A percentile compares a stretch with the other conserved stretches of the same genome.
Evolutionary conservation across 2,113 vertebrate species (phyloP).

Genomic region (Spea bombifrons): DNA sequence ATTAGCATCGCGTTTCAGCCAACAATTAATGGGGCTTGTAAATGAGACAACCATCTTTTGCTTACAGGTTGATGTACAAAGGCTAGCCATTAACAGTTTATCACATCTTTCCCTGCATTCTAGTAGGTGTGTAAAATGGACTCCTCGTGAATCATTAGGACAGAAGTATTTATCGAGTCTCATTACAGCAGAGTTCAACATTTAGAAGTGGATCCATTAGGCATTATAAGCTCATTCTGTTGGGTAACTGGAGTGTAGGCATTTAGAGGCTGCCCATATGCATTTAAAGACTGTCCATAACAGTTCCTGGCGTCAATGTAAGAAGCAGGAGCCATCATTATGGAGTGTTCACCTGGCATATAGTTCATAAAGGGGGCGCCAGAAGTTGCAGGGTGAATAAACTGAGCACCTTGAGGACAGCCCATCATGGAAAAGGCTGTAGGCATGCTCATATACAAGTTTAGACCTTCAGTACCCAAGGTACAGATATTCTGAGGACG

Average conservation of each 20-base stretch:
- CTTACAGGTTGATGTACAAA: no score
- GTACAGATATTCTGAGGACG: slow-evolving; percentile 39
- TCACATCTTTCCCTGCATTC: no score
- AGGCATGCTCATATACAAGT: slow-evolving; percentile 51
- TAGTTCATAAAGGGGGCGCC: slow-evolving; percentile 46
- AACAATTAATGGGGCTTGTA: no score
- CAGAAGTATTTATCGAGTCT: not conserved
- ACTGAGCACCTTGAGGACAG: slow-evolving; percentile 39
- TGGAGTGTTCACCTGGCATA: slow-evolving; percentile 41
- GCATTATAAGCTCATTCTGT: not conserved
- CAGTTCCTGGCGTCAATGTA: slow-evolving; percentile 48
- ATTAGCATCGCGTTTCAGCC: no score
- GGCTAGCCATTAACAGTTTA: no score
- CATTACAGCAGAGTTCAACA: slow-evolving; percentile 6
- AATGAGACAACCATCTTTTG: no score
- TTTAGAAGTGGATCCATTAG: not conserved
- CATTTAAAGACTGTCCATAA: slow-evolving; percentile 15
- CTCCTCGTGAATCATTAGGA: not conserved
- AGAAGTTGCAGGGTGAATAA: slow-evolving; percentile 38
- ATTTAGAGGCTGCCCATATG: not conserved
- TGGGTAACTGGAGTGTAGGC: not conserved
- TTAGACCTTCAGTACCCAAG: slow-evolving; percentile 48
- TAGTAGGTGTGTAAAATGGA: no score
- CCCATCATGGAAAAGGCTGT: slow-evolving; percentile 43
- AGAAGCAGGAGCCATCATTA: slow-evolving; percentile 48